Base-by-base conservation (phyloP, 2,113 vertebrate species). In the Ardeotis arabs region DNA sequence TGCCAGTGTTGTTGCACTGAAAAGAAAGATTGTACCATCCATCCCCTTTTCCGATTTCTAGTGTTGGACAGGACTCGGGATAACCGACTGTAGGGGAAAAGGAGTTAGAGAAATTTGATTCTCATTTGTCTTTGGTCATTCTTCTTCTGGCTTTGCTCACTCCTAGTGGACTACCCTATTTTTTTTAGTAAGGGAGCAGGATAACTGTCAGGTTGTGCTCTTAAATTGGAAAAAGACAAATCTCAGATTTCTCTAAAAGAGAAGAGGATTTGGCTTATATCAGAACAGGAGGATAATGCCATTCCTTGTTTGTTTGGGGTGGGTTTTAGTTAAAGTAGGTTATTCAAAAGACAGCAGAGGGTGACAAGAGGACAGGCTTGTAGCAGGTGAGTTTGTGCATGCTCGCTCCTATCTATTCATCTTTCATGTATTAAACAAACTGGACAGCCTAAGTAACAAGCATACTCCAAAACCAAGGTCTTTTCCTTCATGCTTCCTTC, bases 331-430 rank as follows among this genome's bases (percentile, higher is more conserved):
- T 97, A 64, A 90, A 33, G 6, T 69, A 90, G 72, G 50, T 80
- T 47, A 28, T 90, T 56, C 68, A 92, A 85, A 95, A 74, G 81
- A 69, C 60, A 83, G 59, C 77, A 88, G 74, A 86, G 84, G 14
- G n/a, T 92, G 37, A 88, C 41, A 62, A 58, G 88, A 77, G 70
- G 84, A 76, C 52, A 52, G 91, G 58, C n/a, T 84, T 95, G 85
- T 75, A 88, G 66, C 90, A 96, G 95, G 93, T 96, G 91, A 97
- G 66, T 94, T 89, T 56, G 18, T 96, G 56, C 69, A 73, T 86
- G 59, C 73, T 96, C 82, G 56, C 73, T 96, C 82, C 87, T 70
- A 15, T 53, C 45, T 84, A 33, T 82, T 44, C 47, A 15, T 76
- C 92, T 82, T 89, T 44, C 39, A 47, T 60, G 80, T 44, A 24